Evolutionary conservation across 2,888 invertebrate genomes (phyloP).

Genomic region (Pterostichus niger): DNA sequence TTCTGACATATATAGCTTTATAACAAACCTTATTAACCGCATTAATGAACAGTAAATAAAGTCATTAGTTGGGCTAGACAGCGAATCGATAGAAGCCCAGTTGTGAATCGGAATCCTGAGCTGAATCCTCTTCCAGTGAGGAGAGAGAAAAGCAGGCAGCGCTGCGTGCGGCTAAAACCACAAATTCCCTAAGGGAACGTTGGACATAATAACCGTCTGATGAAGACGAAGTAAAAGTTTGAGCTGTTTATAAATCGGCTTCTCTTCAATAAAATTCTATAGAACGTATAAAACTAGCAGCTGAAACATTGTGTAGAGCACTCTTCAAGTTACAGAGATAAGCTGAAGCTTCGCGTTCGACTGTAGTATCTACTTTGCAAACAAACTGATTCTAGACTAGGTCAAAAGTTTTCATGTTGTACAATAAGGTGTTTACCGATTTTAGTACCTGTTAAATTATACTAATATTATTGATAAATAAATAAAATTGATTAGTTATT

Average conservation of each 20-base stretch:
- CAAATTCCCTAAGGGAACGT: slow-evolving; percentile 5
- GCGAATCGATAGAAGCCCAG: background rate
- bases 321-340: slow-evolving; percentile 16
- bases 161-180: background rate
- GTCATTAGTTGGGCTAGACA: slow-evolving; percentile 1
- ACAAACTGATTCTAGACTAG: too few species aligned
- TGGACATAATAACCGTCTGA: slow-evolving; percentile 41
- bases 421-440: too few species aligned
- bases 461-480: too few species aligned
- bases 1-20: too few species aligned
- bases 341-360: slow-evolving; percentile 13
- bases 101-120: slow-evolving; percentile 5
- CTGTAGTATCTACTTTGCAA: background rate
- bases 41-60: slow-evolving; percentile 21
- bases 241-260: slow-evolving; percentile 37
- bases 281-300: slow-evolving; percentile 31
- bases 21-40: slow-evolving; percentile 1
- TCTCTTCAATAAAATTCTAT: slow-evolving; percentile 28
- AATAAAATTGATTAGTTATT: too few species aligned
- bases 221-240: slow-evolving; percentile 35
- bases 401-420: too few species aligned
- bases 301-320: slow-evolving; percentile 31
- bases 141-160: background rate
- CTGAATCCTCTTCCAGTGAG: background rate
- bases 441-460: too few species aligned